Conservation (phyloP, 2,113 vertebrate genomes). For the Bettongia penicillata region DNA sequence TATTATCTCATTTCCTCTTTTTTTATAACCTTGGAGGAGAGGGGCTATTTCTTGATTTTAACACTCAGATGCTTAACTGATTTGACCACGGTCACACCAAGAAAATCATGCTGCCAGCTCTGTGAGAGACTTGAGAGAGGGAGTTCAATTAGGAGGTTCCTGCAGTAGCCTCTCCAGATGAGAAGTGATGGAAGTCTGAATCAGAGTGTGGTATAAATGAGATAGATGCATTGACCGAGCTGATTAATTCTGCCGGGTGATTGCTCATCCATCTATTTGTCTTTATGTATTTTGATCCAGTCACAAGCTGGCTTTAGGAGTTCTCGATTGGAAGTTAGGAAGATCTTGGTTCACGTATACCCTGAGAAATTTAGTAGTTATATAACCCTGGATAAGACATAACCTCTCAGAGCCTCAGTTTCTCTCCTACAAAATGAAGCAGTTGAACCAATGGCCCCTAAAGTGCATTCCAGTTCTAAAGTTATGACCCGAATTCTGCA, state of each 20-base stretch:
- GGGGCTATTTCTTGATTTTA: not conserved
- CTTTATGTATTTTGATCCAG: slow-evolving; percentile 2
- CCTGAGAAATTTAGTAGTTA: not conserved
- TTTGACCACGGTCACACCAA: not conserved
- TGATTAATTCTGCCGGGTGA: not conserved
- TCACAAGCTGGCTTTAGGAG: not conserved
- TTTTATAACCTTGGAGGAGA: not conserved
- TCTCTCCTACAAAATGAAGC: not conserved
- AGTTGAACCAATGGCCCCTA: not conserved
- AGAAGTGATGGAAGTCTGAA: not conserved
- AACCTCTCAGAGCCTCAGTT: not conserved
- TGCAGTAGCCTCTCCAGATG: not conserved
- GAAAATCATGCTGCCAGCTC: not conserved
- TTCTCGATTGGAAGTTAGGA: not conserved
- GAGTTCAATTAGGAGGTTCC: not conserved
- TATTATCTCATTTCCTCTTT: not conserved
- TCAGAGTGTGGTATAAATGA: not conserved
- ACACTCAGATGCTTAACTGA: not conserved
- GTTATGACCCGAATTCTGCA: not conserved
- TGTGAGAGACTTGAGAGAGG: not conserved
- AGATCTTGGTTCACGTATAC: not conserved
- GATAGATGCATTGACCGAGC: not conserved
- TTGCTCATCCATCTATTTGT: slow-evolving; percentile 8
- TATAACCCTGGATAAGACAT: not conserved
- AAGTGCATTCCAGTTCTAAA: not conserved